Percentiles rank a stretch among this genome's conserved stretches.
Conservation (phyloP, 2,113 vertebrate genomes). For the Corythoichthys intestinalis region DNA sequence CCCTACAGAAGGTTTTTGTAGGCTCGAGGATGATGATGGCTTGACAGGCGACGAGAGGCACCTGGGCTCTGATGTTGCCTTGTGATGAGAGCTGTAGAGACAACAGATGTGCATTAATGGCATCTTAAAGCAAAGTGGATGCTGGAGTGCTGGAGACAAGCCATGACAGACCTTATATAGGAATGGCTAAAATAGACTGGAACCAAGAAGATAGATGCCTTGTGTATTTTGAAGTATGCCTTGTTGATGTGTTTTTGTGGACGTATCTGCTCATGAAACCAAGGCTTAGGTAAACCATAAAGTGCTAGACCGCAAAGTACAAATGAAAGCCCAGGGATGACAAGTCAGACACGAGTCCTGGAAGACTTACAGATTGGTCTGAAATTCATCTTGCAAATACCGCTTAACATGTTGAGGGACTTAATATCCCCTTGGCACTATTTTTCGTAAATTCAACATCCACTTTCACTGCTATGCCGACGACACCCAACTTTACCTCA, state of each 20-base stretch:
- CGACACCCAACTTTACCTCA: too few relatives aligned
- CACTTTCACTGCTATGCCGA: too few relatives aligned
- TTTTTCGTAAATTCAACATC: too few relatives aligned
- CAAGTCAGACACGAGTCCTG: too few relatives aligned
- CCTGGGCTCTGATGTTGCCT: slow-evolving; percentile 56
- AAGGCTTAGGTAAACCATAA: too few relatives aligned
- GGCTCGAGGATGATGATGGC: slow-evolving; percentile 11
- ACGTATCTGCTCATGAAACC: neutral
- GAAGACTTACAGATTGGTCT: too few relatives aligned
- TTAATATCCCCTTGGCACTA: too few relatives aligned
- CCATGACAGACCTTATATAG: neutral
- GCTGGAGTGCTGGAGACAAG: neutral
- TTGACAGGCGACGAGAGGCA: slow-evolving; percentile 66
- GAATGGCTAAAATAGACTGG: neutral
- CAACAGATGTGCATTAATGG: neutral
- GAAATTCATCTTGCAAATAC: too few relatives aligned
- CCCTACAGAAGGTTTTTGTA: slow-evolving; percentile 9
- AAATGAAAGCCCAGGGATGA: too few relatives aligned
- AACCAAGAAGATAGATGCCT: neutral
- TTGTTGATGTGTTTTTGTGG: neutral
- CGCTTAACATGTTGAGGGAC: too few relatives aligned
- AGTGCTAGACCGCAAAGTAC: too few relatives aligned
- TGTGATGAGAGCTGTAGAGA: slow-evolving; percentile 35
- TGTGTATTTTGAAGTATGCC: neutral
- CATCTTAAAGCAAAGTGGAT: neutral